Evolutionary conservation across 37 sponge, comb jelly and placozoan genomes (phyloP).

Genomic region (Cladorhizidae sp.): DNA sequence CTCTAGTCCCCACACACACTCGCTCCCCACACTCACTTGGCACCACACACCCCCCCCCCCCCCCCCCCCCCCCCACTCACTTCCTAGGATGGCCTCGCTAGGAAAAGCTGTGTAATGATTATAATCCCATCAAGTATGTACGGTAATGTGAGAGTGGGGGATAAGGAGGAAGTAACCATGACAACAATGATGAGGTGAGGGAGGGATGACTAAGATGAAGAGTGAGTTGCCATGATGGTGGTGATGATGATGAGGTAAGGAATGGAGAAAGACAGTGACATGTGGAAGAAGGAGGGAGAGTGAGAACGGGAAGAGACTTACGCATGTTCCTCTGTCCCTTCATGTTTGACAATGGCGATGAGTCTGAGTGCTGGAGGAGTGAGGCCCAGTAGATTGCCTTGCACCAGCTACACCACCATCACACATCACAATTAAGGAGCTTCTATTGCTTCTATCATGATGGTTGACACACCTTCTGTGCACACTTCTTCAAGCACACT

Average conservation of each 20-base stretch:
- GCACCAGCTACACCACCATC: slow-evolving; percentile 15
- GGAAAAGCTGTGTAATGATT: too few species aligned
- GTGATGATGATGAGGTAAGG: neutral
- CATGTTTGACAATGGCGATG: slow-evolving; percentile 48
- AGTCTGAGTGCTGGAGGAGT: slow-evolving; percentile 3
- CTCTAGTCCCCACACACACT: too few species aligned
- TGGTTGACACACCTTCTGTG: too few species aligned
- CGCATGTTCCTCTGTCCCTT: slow-evolving; percentile 62
- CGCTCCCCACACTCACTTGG: too few species aligned
- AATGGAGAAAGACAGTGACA: neutral
- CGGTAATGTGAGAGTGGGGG: too few species aligned
- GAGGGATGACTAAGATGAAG: neutral
- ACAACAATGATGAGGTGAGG: too few species aligned
- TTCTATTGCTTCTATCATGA: too few species aligned
- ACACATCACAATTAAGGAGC: neutral
- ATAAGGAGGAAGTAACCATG: too few species aligned
- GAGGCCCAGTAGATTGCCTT: slow-evolving; percentile 43
- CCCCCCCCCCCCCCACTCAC: too few species aligned
- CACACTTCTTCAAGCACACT: neutral
- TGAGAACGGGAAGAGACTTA: neutral
- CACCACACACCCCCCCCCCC: too few species aligned
- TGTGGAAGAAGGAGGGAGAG: slow-evolving; percentile 10
- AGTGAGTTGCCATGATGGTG: neutral
- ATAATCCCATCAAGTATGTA: too few species aligned
- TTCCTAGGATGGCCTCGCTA: too few species aligned